These are phyloP conservation scores for Rhabdomys dilectus DNA, from an alignment of 2,113 vertebrate species.

Conservation along the genomic window DNA sequence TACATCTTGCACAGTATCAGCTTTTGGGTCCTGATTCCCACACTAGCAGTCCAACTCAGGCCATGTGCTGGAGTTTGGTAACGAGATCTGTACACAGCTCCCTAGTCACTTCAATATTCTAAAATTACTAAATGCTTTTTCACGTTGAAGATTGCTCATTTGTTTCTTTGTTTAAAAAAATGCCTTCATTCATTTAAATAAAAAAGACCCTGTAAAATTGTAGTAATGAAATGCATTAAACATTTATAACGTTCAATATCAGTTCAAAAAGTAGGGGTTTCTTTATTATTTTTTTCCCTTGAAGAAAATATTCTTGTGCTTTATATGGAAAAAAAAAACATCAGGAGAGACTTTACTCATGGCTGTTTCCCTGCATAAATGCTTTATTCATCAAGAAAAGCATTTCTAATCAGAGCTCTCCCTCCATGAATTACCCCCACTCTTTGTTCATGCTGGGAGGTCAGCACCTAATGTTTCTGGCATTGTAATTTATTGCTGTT, in stretches of 20 bases:
- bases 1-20: constrained; percentile 37
- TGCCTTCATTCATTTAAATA: constrained; percentile 49
- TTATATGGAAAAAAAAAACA: constrained; percentile 72
- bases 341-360: constrained; percentile 69
- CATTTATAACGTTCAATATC: constrained; percentile 50
- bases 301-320: constrained; percentile 63
- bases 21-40: constrained; percentile 52
- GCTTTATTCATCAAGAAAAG: constrained; percentile 76
- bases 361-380: constrained; percentile 66
- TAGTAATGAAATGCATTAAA: constrained; percentile 64
- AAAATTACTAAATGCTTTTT: constrained; percentile 61
- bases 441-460: constrained; percentile 67
- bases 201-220: constrained; percentile 56
- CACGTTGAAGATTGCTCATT: constrained; percentile 56
- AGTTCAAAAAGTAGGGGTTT: constrained; percentile 40
- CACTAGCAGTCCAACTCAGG: constrained; percentile 63
- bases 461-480: constrained; percentile 75
- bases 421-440: constrained; percentile 43
- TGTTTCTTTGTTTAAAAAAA: constrained; percentile 30
- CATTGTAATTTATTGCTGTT: constrained; percentile 77
- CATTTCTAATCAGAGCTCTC: constrained; percentile 76
- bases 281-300: constrained; percentile 26
- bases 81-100: constrained; percentile 47
- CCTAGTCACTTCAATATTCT: constrained; percentile 61
- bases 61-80: constrained; percentile 48